These are phyloP conservation scores for Branchinecta sandiegonensis DNA, from an alignment of 2,888 invertebrate genomes.

Conservation along the genomic window DNA sequence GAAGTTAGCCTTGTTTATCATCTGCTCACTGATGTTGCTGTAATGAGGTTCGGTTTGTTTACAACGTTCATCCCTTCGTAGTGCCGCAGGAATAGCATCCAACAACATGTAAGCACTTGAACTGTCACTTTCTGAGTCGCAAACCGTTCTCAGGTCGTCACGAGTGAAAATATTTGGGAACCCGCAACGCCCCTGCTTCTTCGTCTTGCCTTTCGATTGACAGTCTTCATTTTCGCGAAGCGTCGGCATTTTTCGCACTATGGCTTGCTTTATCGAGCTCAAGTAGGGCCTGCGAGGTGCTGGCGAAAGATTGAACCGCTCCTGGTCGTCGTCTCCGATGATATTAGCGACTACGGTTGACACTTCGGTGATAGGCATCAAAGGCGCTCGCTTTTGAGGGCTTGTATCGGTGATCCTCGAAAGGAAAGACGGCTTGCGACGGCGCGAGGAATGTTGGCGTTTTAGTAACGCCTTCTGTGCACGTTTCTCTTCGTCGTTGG, in stretches of 20 bases:
- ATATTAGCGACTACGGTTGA: slow-evolving; percentile 12
- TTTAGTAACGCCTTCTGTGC: not conserved
- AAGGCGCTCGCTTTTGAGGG: slow-evolving; percentile 2
- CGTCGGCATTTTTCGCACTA: slow-evolving; percentile 23
- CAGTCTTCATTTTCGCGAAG: slow-evolving; percentile 19
- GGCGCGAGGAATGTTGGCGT: slow-evolving; percentile 5
- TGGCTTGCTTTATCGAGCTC: slow-evolving; percentile 22
- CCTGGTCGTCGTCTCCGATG: slow-evolving; percentile 1
- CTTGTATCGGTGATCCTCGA: not conserved
- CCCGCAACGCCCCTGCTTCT: not conserved
- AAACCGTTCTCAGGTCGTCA: not conserved
- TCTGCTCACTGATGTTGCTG: not conserved
- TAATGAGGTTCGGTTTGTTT: slow-evolving; percentile 3
- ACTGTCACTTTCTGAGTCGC: slow-evolving; percentile 19
- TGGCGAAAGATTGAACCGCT: slow-evolving; percentile 6
- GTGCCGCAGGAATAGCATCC: slow-evolving; percentile 23
- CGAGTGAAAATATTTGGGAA: slow-evolving; percentile 15
- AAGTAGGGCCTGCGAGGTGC: slow-evolving; percentile 11
- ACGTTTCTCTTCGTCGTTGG: not conserved
- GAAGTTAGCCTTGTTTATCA: not conserved
- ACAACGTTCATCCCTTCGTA: not conserved
- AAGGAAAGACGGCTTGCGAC: slow-evolving; percentile 1
- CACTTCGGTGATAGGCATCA: slow-evolving; percentile 1
- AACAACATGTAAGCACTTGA: slow-evolving; percentile 24
- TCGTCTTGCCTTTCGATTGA: not conserved